Base-by-base conservation (phyloP, 2,888 invertebrate genomes). In the Erebia aethiops region DNA sequence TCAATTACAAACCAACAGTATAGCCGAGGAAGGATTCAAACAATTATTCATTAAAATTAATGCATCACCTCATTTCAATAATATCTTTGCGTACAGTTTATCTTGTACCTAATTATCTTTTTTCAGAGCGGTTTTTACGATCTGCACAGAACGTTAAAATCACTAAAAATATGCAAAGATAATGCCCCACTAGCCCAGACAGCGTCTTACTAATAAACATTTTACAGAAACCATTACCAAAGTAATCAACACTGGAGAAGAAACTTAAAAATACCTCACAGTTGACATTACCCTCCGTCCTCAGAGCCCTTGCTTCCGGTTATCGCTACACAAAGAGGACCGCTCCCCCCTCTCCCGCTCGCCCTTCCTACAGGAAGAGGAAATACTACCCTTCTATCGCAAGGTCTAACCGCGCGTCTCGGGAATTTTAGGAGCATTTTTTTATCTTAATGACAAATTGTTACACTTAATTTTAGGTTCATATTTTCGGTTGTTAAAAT, bases 331-430 rank as follows among this genome's bases (percentile, higher is more conserved):
- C 92, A 93, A 92, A 91, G 89, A 87, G 86, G 79, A 81, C 83
- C 80, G 78, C 80, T 81, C 84, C 83, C 80, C 83, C 84, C 85
- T 84, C 83, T 80, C 70, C 80, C 80, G 69, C 64, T 62, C 68
- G 79, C 75, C 79, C 82, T 77, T 76, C 78, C 80, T 79, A 81
- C 87, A 84, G 89, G 88, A 88, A 89, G 88, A 88, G 92, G 92
- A 92, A 90, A 91, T 86, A 91, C 91, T 93, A 93, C 92, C 92
- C 92, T 92, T 92, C 92, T 90, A 91, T 90, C 90, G 92, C 88
- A 88, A 89, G 87, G 89, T 88, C 90, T 89, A 90, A 89, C 87
- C 90, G 83, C 89, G 86, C 80, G 84, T 80, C 82, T 81, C 83
- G 76, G 79, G 79, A 82, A 83, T 83, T 86, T 85, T 82, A 83